Conservation (phyloP, 1,140 invertebrate species). For the Drosophila rufa region DNA sequence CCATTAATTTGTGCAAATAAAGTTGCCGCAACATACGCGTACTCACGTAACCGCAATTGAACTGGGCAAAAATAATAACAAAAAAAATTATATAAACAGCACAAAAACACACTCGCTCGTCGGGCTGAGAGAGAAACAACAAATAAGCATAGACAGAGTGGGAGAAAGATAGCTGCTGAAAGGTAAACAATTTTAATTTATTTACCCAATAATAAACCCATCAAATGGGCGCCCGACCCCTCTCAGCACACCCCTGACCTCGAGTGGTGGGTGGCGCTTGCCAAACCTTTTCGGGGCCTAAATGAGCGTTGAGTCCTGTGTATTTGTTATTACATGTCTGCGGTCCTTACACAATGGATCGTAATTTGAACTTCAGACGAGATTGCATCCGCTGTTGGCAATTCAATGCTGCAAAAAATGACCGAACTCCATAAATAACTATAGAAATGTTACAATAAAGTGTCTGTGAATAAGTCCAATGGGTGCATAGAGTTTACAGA, state of each 20-base stretch:
- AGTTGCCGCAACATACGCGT: slow-evolving; percentile 75
- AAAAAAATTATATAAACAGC: slow-evolving; percentile 26
- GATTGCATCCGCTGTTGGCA: slow-evolving; percentile 1
- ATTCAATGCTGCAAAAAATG: not conserved
- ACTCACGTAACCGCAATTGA: slow-evolving; percentile 75
- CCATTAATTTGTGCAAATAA: slow-evolving; percentile 81
- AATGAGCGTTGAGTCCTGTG: slow-evolving; percentile 36
- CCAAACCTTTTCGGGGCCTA: slow-evolving; percentile 24
- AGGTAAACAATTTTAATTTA: slow-evolving; percentile 83
- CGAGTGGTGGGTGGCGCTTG: not conserved
- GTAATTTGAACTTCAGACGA: slow-evolving; percentile 48
- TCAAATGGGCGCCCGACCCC: slow-evolving; percentile 44
- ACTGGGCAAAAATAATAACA: slow-evolving; percentile 55
- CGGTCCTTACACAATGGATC: slow-evolving; percentile 37
- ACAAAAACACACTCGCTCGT: slow-evolving; percentile 15
- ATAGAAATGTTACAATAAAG: not conserved
- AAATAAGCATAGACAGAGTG: slow-evolving; percentile 27
- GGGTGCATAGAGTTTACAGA: no score
- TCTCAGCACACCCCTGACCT: not conserved
- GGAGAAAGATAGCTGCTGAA: slow-evolving; percentile 31
- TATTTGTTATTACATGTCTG: slow-evolving; percentile 54
- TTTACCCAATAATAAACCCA: slow-evolving; percentile 81
- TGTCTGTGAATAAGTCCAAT: not conserved
- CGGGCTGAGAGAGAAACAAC: slow-evolving; percentile 14
- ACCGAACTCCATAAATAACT: not conserved